A percentile compares a stretch with the other conserved stretches of the same genome.
These are phyloP conservation scores for Mus spicilegus DNA, from an alignment of 2,113 vertebrate species.

Conservation along the genomic window DNA sequence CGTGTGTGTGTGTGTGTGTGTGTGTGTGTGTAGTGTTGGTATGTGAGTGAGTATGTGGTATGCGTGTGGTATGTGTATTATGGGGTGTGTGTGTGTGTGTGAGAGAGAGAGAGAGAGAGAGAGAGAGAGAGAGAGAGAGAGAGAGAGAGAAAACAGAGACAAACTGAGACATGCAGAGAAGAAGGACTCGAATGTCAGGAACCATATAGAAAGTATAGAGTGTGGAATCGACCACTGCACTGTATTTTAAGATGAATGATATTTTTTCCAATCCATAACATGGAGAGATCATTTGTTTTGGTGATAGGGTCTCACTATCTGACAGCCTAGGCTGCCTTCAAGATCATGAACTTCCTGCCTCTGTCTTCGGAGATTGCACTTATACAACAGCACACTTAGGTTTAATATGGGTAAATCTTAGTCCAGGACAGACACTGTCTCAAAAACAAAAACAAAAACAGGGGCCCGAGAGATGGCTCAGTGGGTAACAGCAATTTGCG, in stretches of 20 bases:
- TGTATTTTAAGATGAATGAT: background rate
- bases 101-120: background rate
- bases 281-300: background rate
- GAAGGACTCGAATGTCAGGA: background rate
- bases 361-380: background rate
- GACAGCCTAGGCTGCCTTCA: background rate
- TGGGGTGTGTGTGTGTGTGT: background rate
- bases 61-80: background rate
- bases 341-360: background rate
- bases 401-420: background rate
- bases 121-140: background rate
- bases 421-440: background rate
- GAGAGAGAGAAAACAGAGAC: background rate
- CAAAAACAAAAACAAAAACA: background rate
- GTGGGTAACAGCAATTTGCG: background rate
- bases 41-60: background rate
- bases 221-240: background rate
- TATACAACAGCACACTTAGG: background rate
- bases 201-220: background rate
- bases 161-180: background rate
- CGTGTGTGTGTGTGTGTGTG: background rate
- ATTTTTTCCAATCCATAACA: background rate
- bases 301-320: background rate
- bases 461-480: background rate
- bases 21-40: background rate